phyloP scores from a whole-genome alignment of 1,140 invertebrate species.

The Coptotermes formosanus region DNA sequence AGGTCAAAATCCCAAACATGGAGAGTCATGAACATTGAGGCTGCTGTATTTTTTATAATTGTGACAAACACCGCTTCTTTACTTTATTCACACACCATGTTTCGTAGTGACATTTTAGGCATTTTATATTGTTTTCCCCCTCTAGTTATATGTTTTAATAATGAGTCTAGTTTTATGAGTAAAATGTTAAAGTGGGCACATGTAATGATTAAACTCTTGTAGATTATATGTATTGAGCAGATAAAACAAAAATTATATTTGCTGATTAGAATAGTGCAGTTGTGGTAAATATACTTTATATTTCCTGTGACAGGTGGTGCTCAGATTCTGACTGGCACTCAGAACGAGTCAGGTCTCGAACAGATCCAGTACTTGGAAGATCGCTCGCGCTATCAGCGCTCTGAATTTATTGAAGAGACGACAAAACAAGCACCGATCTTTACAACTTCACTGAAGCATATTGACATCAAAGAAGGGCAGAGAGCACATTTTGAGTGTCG shows the following conservation, averaged over 20 bases:
- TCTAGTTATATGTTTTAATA: too few relatives aligned
- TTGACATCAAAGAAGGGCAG: constrained; percentile 93
- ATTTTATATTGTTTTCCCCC: too few relatives aligned
- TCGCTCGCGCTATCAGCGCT: constrained; percentile 69
- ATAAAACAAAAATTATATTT: constrained; percentile 24
- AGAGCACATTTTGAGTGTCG: constrained; percentile 94
- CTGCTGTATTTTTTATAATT: too few relatives aligned
- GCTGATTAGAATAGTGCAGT: not conserved
- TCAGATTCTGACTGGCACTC: constrained; percentile 77
- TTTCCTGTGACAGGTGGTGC: constrained; percentile 46
- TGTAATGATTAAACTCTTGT: too few relatives aligned
- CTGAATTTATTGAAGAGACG: constrained; percentile 74
- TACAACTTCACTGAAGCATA: constrained; percentile 84
- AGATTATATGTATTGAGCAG: not conserved
- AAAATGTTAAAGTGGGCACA: too few relatives aligned
- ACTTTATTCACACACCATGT: too few relatives aligned
- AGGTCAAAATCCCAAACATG: too few relatives aligned
- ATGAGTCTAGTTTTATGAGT: not conserved
- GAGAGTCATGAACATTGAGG: too few relatives aligned
- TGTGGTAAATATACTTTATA: constrained; percentile 5
- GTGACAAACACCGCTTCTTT: too few relatives aligned
- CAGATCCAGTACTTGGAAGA: constrained; percentile 88
- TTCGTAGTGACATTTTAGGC: too few relatives aligned
- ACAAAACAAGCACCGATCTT: constrained; percentile 87
- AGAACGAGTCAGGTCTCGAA: constrained; percentile 80